These are phyloP conservation scores for Sinotaia quadrata DNA, from an alignment of 2,888 invertebrate species.

Conservation along the genomic window DNA sequence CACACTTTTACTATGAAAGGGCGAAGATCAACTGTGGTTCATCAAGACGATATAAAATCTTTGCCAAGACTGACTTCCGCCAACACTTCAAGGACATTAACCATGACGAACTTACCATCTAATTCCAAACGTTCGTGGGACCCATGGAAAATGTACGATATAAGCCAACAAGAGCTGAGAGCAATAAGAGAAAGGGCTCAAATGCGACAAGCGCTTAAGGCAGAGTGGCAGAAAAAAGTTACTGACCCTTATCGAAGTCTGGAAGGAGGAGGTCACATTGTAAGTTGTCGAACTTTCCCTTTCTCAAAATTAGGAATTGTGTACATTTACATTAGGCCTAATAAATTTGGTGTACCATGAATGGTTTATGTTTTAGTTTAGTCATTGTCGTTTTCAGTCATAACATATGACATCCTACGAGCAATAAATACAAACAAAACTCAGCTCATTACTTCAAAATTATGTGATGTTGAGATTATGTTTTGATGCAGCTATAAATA, in stretches of 20 bases:
- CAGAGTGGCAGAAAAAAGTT: slow-evolving; percentile 81
- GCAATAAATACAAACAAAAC: too few relatives aligned
- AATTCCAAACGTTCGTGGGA: slow-evolving; percentile 52
- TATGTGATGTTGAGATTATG: too few relatives aligned
- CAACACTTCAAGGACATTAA: slow-evolving; percentile 7
- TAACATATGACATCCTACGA: too few relatives aligned
- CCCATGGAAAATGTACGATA: slow-evolving; percentile 59
- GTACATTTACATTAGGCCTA: too few relatives aligned
- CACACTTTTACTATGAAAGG: too few relatives aligned
- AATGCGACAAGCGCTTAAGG: slow-evolving; percentile 77
- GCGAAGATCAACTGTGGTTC: too few relatives aligned
- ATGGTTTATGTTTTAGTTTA: not conserved
- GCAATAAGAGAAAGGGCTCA: slow-evolving; percentile 78
- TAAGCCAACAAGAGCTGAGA: slow-evolving; percentile 68
- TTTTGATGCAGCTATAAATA: too few relatives aligned
- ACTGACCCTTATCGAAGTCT: slow-evolving; percentile 78
- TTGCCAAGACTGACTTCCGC: slow-evolving; percentile 7
- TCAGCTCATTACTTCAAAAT: too few relatives aligned
- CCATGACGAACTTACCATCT: not conserved
- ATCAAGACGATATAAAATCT: too few relatives aligned
- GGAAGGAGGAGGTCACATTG: slow-evolving; percentile 33
- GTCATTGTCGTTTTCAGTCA: too few relatives aligned
- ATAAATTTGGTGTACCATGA: not conserved
- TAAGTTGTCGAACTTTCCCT: slow-evolving; percentile 14
- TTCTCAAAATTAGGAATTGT: not conserved